These are phyloP conservation scores for Macrosiphum euphorbiae DNA, from an alignment of 2,888 invertebrate species.

Conservation along the genomic window DNA sequence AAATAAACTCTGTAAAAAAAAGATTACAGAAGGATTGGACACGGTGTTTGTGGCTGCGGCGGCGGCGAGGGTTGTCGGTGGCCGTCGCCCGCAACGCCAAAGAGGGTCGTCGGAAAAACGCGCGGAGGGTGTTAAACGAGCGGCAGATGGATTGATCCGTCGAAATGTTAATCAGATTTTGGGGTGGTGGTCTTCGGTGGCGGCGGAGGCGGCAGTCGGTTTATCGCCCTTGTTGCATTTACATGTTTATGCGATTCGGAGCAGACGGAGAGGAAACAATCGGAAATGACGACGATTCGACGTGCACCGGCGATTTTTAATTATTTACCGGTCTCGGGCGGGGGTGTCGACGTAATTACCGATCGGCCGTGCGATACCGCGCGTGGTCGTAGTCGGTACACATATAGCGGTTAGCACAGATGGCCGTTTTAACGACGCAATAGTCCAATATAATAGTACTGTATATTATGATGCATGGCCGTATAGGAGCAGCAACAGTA, in stretches of 20 bases:
- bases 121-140: conserved; percentile 62
- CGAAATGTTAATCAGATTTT: conserved; percentile 65
- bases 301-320: conserved; percentile 63
- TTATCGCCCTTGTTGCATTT: conserved; percentile 61
- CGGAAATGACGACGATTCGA: conserved; percentile 58
- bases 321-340: conserved; percentile 54
- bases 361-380: conserved; percentile 51
- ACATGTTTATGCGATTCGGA: conserved; percentile 62
- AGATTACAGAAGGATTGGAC: conserved; percentile 58
- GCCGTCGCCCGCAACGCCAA: conserved; percentile 25
- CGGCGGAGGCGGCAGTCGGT: not conserved
- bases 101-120: conserved; percentile 43
- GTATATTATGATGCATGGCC: too few species aligned
- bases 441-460: not conserved
- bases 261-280: conserved; percentile 63
- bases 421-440: conserved; percentile 43
- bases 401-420: conserved; percentile 39
- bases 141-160: conserved; percentile 65
- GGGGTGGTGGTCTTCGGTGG: not conserved
- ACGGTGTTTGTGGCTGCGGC: conserved; percentile 56
- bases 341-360: conserved; percentile 59
- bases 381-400: not conserved
- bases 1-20: conserved; percentile 44
- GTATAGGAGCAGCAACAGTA: not conserved
- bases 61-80: conserved; percentile 10